Conservation (phyloP, 2,113 vertebrate genomes). For the Excalfactoria chinensis region DNA sequence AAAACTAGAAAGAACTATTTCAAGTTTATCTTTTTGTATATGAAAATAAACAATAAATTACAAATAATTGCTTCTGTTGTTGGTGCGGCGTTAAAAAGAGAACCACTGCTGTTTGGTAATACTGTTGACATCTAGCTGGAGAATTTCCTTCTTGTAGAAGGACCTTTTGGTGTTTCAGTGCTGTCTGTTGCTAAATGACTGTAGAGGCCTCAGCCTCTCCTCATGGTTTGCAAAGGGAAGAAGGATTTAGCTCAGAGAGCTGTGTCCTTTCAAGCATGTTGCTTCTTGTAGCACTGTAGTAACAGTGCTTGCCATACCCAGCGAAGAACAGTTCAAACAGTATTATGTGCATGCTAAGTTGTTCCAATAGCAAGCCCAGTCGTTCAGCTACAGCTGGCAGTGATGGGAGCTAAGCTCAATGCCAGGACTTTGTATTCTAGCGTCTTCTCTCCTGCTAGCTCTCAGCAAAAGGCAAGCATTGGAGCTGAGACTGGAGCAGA, state of each 20-base stretch:
- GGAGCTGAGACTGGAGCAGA: not conserved
- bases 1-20: conserved; percentile 87
- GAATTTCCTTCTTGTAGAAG: not conserved
- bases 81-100: not conserved
- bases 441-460: not conserved
- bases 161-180: not conserved
- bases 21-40: conserved; percentile 95
- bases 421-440: not conserved
- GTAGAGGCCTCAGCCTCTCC: not conserved
- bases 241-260: not conserved
- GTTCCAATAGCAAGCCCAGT: not conserved
- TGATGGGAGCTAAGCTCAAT: not conserved
- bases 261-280: not conserved
- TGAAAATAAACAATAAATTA: conserved; percentile 88
- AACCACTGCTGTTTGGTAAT: not conserved
- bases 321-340: not conserved
- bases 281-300: not conserved
- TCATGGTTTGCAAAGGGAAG: not conserved
- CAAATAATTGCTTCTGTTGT: conserved; percentile 23
- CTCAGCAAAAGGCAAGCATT: not conserved
- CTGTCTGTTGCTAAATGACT: not conserved
- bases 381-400: rapidly evolving
- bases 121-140: not conserved
- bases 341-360: not conserved
- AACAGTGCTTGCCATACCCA: not conserved